Evolutionary conservation across 2,797 vertebrate genomes (phyloP), one percentile per base, ranked within the genome.

Genomic region (Xiphophorus birchmanni): DNA sequence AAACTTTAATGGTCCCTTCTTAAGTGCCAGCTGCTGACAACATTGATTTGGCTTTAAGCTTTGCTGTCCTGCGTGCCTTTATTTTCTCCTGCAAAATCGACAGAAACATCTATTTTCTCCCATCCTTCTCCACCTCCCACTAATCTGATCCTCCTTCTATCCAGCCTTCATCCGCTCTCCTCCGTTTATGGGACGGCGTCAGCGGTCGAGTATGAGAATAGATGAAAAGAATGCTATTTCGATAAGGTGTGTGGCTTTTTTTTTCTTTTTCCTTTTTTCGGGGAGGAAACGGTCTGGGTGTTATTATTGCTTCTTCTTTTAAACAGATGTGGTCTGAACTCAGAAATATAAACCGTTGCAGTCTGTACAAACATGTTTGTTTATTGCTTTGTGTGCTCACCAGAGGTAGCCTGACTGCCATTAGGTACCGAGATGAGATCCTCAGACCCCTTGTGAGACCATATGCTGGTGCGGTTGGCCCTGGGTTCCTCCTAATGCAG

Each of bases 11-110:
- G 91, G 89, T 87, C 89, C 85, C 90, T 91, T 95, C 93, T 94
- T 95, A 95, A 95, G 91, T 94, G 94, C 91, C 91, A 93, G 91
- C 84, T 90, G 92, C 94, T 95, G 95, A 95, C 95, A 95, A 92
- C 93, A 93, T 94, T 91, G 94, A 95, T 96, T 95, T 94, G 90
- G 92, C 92, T 95, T 94, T 92, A 94, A 91, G 90, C 90, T 93
- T 90, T 73, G 88, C 91, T 87, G 91, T 95, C 94, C 91, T 17
- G 85, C 85, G 91, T 79, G 86, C 92, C 87, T 94, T 95, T 93
- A 94, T 94, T 94, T 94, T 93, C 90, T 90, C 78, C 86, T 84
- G 84, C 91, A 90, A 93, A 95, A 95, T 94, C 92, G 92, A 95
- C 94, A 94, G 91, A 94, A 95, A 94, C 93, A 92, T 94, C 92